Percentiles rank a stretch among this genome's conserved stretches.
Conservation (phyloP, 2,888 invertebrate species). For the Eurytoma adleriae region DNA sequence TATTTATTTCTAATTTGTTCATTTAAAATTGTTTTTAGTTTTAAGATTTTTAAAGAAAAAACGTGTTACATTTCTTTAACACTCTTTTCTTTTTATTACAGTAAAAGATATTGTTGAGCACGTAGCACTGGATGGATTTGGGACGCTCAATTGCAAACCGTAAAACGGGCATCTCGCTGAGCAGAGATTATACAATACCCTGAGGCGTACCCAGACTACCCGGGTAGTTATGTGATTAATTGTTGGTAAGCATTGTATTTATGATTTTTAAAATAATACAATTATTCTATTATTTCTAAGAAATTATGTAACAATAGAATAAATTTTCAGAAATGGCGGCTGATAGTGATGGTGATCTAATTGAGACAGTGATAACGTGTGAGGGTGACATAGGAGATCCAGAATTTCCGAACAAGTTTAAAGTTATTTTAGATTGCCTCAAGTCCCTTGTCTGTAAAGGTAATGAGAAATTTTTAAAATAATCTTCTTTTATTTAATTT, state of each 20-base stretch:
- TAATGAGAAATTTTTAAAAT: conserved; percentile 62
- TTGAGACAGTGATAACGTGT: conserved; percentile 91
- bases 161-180: conserved; percentile 66
- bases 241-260: conserved; percentile 71
- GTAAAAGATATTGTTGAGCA: conserved; percentile 67
- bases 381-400: conserved; percentile 94
- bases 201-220: conserved; percentile 72
- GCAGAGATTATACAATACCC: conserved; percentile 68
- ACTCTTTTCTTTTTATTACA: conserved; percentile 56
- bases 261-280: not conserved
- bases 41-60: too few relatives aligned
- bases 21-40: too few relatives aligned
- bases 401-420: conserved; percentile 88
- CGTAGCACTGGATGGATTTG: conserved; percentile 69
- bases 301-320: conserved; percentile 41
- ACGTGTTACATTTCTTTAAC: too few relatives aligned
- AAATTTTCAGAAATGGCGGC: conserved; percentile 83
- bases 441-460: conserved; percentile 88
- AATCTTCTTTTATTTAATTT: not conserved
- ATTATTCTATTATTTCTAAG: not conserved
- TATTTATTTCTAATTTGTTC: too few relatives aligned
- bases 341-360: conserved; percentile 87
- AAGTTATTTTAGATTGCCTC: conserved; percentile 86
- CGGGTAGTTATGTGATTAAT: conserved; percentile 76
- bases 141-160: conserved; percentile 67